Percentiles rank a stretch among this genome's conserved stretches.
phyloP scores from a whole-genome alignment of 2,113 vertebrate species.

The Chunga burmeisteri region DNA sequence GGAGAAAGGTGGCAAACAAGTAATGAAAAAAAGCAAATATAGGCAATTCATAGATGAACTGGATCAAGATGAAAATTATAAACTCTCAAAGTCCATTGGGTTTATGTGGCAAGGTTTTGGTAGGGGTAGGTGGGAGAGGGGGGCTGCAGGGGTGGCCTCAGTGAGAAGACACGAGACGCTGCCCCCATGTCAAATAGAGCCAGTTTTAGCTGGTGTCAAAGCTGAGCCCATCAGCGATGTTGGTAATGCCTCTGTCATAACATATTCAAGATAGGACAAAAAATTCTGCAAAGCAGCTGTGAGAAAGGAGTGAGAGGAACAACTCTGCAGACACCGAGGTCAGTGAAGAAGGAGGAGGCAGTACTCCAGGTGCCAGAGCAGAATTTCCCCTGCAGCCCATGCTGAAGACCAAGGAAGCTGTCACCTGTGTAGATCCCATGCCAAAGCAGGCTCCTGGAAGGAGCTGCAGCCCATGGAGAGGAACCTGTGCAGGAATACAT shows the following conservation, averaged over 20 bases:
- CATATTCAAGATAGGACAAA: not conserved
- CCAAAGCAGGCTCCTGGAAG: not conserved
- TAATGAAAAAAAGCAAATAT: not conserved
- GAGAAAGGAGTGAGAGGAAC: not conserved
- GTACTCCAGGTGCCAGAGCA: rapidly evolving
- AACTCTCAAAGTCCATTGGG: not conserved
- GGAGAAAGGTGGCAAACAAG: not conserved
- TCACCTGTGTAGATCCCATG: too few species aligned
- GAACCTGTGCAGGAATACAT: not conserved
- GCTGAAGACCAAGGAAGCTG: not conserved
- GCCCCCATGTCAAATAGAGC: not conserved
- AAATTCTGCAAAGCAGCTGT: not conserved
- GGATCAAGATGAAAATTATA: not conserved
- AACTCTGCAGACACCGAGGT: not conserved
- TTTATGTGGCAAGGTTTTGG: not conserved
- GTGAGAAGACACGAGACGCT: not conserved
- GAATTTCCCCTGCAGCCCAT: not conserved
- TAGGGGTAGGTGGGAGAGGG: rapidly evolving
- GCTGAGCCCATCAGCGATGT: not conserved
- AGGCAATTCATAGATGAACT: not conserved
- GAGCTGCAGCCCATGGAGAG: not conserved
- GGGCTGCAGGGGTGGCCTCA: not conserved
- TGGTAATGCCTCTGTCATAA: not conserved
- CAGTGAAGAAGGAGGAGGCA: not conserved
- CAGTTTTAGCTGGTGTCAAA: not conserved